These are phyloP conservation scores for Cerceris rybyensis DNA, from an alignment of 2,888 invertebrate species.

Conservation along the genomic window DNA sequence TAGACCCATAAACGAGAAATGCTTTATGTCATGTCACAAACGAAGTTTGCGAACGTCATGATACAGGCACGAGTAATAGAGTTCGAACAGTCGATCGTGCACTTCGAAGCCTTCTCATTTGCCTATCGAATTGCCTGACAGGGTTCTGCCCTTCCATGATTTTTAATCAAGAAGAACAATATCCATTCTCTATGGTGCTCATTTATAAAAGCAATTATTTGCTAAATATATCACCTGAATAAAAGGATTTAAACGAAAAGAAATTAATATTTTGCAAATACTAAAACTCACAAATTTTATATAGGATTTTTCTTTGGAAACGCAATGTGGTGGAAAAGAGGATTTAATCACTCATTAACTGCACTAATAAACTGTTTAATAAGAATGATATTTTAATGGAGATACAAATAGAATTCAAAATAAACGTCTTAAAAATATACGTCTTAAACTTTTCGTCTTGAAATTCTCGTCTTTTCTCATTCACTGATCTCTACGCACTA, in stretches of 20 bases:
- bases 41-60: slow-evolving; percentile 33
- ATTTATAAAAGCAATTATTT: neutral
- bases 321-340: too few relatives aligned
- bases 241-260: neutral
- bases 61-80: slow-evolving; percentile 44
- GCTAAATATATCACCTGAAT: neutral
- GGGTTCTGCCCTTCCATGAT: neutral
- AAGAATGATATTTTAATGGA: too few relatives aligned
- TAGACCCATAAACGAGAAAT: slow-evolving; percentile 46
- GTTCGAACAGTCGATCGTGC: slow-evolving; percentile 40
- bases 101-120: slow-evolving; percentile 28
- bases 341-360: too few relatives aligned
- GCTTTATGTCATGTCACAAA: slow-evolving; percentile 34
- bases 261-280: too few relatives aligned
- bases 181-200: neutral
- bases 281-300: too few relatives aligned
- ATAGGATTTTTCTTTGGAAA: too few relatives aligned
- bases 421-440: too few relatives aligned
- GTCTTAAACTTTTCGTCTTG: too few relatives aligned
- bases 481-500: too few relatives aligned
- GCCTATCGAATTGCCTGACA: slow-evolving; percentile 11
- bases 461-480: too few relatives aligned
- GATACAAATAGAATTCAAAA: too few relatives aligned
- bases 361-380: too few relatives aligned
- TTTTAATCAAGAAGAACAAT: slow-evolving; percentile 9